Conservation (phyloP, 2,113 vertebrate genomes). For the Triplophysa dalaica region DNA sequence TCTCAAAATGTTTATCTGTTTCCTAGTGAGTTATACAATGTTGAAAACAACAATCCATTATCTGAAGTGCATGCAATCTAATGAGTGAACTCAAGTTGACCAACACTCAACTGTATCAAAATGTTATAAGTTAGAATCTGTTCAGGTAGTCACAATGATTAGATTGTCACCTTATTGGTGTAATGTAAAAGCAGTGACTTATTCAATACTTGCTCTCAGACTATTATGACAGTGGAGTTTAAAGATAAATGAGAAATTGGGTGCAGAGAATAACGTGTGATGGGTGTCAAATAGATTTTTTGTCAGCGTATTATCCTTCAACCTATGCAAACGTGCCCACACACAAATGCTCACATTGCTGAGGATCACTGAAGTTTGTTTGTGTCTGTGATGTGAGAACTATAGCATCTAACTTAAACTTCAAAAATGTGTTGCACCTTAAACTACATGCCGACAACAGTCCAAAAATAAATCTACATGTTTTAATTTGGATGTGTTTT, state of each 20-base stretch:
- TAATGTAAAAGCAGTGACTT: neutral
- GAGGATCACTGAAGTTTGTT: neutral
- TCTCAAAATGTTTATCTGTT: neutral
- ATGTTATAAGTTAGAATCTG: neutral
- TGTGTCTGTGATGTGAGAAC: neutral
- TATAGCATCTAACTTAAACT: neutral
- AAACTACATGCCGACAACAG: neutral
- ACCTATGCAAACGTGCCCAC: neutral
- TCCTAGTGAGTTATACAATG: neutral
- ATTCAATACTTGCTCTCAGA: neutral
- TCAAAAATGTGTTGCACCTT: neutral
- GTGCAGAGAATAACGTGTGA: constrained; percentile 56
- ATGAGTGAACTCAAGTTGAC: neutral
- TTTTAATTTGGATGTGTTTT: neutral
- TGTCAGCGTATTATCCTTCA: constrained; percentile 54
- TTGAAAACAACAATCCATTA: neutral
- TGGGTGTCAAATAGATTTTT: constrained; percentile 49
- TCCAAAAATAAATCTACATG: neutral
- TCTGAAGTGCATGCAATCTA: neutral
- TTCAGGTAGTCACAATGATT: no score
- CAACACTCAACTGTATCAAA: neutral
- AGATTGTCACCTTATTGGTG: no score
- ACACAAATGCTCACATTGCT: neutral
- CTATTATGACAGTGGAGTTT: constrained; percentile 54
- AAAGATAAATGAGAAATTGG: constrained; percentile 63